Evolutionary conservation across 2,888 invertebrate species (phyloP).

Genomic region (Norana najaformis): DNA sequence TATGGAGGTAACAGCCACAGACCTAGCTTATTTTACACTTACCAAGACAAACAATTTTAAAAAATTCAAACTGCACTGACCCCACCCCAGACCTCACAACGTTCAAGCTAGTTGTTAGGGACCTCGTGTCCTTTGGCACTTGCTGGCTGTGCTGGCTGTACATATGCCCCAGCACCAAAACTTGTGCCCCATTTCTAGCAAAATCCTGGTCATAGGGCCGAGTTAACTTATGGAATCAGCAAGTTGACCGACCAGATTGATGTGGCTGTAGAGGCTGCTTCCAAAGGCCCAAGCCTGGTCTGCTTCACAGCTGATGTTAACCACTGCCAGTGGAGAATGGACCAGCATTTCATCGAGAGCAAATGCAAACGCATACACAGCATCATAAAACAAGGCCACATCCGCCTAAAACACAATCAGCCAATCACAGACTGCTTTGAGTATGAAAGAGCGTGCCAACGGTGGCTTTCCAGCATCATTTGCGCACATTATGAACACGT

Average conservation of each 20-base stretch:
- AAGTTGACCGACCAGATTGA: constrained; percentile 77
- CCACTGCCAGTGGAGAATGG: constrained; percentile 42
- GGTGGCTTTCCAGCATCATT: background rate
- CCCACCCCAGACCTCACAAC: too few relatives aligned
- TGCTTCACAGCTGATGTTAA: constrained; percentile 45
- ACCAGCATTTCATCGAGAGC: constrained; percentile 74
- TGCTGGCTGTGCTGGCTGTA: too few relatives aligned
- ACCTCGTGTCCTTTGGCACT: too few relatives aligned
- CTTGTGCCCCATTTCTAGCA: too few relatives aligned
- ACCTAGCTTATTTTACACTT: too few relatives aligned
- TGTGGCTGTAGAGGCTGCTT: constrained; percentile 89
- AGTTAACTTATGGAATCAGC: too few relatives aligned
- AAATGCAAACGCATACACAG: constrained; percentile 87
- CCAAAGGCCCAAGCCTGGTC: constrained; percentile 88
- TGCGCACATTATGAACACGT: background rate
- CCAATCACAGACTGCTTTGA: background rate
- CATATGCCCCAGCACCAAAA: too few relatives aligned
- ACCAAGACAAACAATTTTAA: too few relatives aligned
- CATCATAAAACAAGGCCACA: constrained; percentile 79
- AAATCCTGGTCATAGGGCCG: too few relatives aligned
- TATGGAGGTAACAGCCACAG: too few relatives aligned
- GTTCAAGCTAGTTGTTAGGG: too few relatives aligned
- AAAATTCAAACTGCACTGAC: too few relatives aligned
- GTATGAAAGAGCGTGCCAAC: background rate
- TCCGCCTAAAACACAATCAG: constrained; percentile 18